These are phyloP conservation scores for Brassicogethes aeneus DNA, from an alignment of 2,888 invertebrate species.

Conservation along the genomic window DNA sequence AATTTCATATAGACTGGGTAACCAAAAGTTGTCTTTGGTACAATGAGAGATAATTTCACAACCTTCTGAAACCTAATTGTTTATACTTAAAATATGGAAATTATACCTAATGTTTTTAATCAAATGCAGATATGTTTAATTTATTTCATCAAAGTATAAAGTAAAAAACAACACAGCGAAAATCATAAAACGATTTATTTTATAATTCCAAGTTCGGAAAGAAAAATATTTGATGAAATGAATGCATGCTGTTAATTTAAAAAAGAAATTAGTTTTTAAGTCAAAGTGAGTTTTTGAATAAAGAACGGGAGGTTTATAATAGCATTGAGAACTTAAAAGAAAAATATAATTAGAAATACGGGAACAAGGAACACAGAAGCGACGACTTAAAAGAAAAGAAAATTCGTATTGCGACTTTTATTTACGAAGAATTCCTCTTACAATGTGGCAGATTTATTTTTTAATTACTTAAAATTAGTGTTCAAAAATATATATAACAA, in stretches of 20 bases:
- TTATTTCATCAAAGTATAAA: no score
- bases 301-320: constrained; percentile 33
- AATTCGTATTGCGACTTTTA: constrained; percentile 1
- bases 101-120: no score
- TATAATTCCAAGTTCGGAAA: background rate
- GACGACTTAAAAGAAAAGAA: constrained; percentile 24
- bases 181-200: background rate
- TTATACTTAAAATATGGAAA: no score
- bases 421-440: no score
- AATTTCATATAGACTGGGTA: no score
- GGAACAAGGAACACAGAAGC: constrained; percentile 32
- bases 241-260: constrained; percentile 6
- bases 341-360: constrained; percentile 38
- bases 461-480: no score
- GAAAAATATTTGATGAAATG: background rate
- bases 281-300: background rate
- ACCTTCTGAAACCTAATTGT: no score
- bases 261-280: constrained; percentile 24
- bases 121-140: no score
- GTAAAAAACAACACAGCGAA: background rate
- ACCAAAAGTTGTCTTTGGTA: no score
- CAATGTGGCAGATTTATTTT: no score
- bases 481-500: no score
- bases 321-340: constrained; percentile 33
- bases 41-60: no score